Percentiles rank a stretch among this genome's conserved stretches.
Evolutionary conservation across 2,888 invertebrate genomes (phyloP).

Genomic region (Luperina nickerlii): DNA sequence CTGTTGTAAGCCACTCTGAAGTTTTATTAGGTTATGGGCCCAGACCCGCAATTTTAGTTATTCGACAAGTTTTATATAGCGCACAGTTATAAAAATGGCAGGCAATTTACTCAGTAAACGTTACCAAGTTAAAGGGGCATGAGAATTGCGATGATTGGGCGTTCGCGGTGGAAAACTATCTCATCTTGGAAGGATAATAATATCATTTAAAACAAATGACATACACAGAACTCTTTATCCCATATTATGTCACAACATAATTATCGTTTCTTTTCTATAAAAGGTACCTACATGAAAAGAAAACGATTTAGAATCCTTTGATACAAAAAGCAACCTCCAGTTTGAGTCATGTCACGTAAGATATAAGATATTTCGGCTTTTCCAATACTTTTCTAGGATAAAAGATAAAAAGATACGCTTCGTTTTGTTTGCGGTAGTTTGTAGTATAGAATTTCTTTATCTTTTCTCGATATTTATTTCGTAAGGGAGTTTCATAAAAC

Average conservation of each 20-base stretch:
- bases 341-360: slow-evolving; percentile 56
- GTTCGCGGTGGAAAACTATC: no score
- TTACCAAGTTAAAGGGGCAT: no score
- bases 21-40: slow-evolving; percentile 92
- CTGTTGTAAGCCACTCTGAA: no score
- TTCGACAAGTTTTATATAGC: no score
- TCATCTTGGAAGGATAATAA: no score
- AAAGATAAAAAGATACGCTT: slow-evolving; percentile 41
- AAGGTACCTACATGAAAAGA: slow-evolving; percentile 18
- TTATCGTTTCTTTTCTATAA: slow-evolving; percentile 17
- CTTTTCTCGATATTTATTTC: slow-evolving; percentile 15
- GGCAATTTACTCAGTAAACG: no score
- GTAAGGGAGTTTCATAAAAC: slow-evolving; percentile 16
- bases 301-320: slow-evolving; percentile 58
- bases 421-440: slow-evolving; percentile 42
- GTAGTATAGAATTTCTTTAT: slow-evolving; percentile 29
- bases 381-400: slow-evolving; percentile 55
- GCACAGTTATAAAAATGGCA: no score
- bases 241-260: neutral
- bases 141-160: no score
- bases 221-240: neutral
- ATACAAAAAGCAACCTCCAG: slow-evolving; percentile 41
- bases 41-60: slow-evolving; percentile 78
- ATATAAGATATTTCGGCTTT: slow-evolving; percentile 51
- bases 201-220: neutral